These are phyloP conservation scores for Psilopogon haemacephalus DNA, from an alignment of 2,113 vertebrate species.

Conservation along the genomic window DNA sequence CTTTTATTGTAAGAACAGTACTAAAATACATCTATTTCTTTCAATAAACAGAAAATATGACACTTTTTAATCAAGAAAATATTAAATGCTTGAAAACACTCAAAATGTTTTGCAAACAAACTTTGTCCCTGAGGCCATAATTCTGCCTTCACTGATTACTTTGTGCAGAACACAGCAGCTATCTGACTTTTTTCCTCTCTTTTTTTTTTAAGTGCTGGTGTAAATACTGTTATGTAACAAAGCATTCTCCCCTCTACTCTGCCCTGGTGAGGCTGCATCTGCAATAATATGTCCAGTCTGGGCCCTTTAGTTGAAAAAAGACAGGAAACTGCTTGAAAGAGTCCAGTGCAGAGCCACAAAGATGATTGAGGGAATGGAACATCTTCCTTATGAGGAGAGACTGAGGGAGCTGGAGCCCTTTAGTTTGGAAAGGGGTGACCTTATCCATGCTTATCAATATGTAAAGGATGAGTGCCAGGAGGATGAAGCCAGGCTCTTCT, in stretches of 20 bases:
- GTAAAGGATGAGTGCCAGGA: too few relatives aligned
- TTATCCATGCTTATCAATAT: too few relatives aligned
- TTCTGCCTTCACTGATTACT: neutral
- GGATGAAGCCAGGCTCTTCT: too few relatives aligned
- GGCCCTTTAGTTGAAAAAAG: too few relatives aligned
- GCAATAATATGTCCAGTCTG: too few relatives aligned
- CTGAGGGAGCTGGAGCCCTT: too few relatives aligned
- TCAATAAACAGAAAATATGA: neutral
- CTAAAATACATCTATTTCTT: neutral
- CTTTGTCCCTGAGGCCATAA: neutral
- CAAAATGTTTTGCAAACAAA: neutral
- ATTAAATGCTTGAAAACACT: neutral
- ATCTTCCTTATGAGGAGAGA: too few relatives aligned
- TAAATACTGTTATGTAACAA: neutral
- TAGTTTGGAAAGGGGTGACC: too few relatives aligned
- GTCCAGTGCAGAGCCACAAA: too few relatives aligned
- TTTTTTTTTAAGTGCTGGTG: slow-evolving; percentile 34
- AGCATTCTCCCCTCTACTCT: neutral
- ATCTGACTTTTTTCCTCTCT: neutral
- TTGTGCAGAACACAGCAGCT: neutral
- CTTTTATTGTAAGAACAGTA: neutral
- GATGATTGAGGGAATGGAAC: too few relatives aligned
- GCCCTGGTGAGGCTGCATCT: too few relatives aligned
- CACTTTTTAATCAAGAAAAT: neutral
- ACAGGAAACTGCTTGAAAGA: too few relatives aligned